Evolutionary conservation across 2,113 vertebrate genomes (phyloP).

Genomic region (Vombatus ursinus): DNA sequence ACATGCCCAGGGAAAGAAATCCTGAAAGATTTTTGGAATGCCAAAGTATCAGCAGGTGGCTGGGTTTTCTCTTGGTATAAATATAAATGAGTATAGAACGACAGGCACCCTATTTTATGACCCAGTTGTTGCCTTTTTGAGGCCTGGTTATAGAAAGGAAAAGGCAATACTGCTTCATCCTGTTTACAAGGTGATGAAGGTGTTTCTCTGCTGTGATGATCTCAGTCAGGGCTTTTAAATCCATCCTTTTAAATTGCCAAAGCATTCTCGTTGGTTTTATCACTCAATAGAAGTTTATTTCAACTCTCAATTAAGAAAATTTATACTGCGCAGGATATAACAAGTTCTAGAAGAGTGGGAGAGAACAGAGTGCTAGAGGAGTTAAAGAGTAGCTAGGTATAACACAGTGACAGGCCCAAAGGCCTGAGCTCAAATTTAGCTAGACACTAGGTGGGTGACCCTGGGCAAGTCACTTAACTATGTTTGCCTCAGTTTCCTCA

Average conservation of each 20-base stretch:
- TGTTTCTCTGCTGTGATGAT: constrained; percentile 21
- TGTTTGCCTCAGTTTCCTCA: background rate
- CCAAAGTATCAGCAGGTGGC: constrained; percentile 6
- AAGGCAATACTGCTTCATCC: background rate
- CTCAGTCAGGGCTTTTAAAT: background rate
- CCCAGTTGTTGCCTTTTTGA: constrained; percentile 18
- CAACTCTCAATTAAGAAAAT: background rate
- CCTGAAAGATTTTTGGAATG: background rate
- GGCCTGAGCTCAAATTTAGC: background rate
- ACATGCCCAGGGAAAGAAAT: background rate
- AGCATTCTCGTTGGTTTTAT: background rate
- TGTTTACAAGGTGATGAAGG: background rate
- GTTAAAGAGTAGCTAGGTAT: background rate
- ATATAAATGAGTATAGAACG: constrained; percentile 35
- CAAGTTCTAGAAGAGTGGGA: background rate
- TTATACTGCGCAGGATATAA: background rate
- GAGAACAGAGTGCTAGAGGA: background rate
- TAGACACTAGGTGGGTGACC: background rate
- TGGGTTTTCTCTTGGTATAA: constrained; percentile 58
- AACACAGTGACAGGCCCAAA: background rate
- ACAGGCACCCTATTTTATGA: constrained; percentile 23
- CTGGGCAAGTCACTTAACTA: background rate
- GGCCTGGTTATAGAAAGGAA: constrained; percentile 44
- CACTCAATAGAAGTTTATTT: background rate
- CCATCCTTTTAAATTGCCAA: background rate